A percentile compares a stretch with the other conserved stretches of the same genome.
phyloP scores from a whole-genome alignment of 2,888 invertebrate species.

The Morpho achilles region DNA sequence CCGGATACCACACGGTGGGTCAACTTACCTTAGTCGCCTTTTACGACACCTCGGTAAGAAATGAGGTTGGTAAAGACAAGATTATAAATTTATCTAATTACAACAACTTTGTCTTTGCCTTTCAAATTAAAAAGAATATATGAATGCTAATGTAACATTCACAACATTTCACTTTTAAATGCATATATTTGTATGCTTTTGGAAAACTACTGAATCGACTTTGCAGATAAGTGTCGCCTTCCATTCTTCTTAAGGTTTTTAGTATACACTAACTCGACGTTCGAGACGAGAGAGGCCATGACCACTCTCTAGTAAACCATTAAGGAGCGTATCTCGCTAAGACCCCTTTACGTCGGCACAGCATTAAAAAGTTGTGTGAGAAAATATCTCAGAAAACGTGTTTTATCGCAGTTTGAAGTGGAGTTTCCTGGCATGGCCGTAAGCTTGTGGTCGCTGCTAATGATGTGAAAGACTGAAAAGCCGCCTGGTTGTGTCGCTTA shows the following conservation, averaged over 20 bases:
- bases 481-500: slow-evolving; percentile 16
- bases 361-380: slow-evolving; percentile 67
- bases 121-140: too few relatives aligned
- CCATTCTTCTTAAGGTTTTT: slow-evolving; percentile 12
- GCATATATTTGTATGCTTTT: too few relatives aligned
- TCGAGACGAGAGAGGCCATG: slow-evolving; percentile 26
- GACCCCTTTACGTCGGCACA: slow-evolving; percentile 49
- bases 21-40: too few relatives aligned
- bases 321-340: slow-evolving; percentile 55
- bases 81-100: too few relatives aligned
- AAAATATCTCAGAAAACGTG: slow-evolving; percentile 59
- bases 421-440: slow-evolving; percentile 45
- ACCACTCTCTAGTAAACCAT: slow-evolving; percentile 45
- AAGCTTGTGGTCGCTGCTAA: slow-evolving; percentile 61
- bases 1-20: too few relatives aligned
- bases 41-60: too few relatives aligned
- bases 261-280: slow-evolving; percentile 10
- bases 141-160: too few relatives aligned
- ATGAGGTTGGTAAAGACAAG: too few relatives aligned
- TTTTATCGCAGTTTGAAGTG: slow-evolving; percentile 68
- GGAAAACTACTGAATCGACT: not conserved
- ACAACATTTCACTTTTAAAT: too few relatives aligned
- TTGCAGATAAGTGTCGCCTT: slow-evolving; percentile 10
- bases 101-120: too few relatives aligned
- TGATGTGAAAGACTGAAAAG: slow-evolving; percentile 41